phyloP scores from a whole-genome alignment of 1,140 invertebrate genomes.

The Drosophila dunni region DNA sequence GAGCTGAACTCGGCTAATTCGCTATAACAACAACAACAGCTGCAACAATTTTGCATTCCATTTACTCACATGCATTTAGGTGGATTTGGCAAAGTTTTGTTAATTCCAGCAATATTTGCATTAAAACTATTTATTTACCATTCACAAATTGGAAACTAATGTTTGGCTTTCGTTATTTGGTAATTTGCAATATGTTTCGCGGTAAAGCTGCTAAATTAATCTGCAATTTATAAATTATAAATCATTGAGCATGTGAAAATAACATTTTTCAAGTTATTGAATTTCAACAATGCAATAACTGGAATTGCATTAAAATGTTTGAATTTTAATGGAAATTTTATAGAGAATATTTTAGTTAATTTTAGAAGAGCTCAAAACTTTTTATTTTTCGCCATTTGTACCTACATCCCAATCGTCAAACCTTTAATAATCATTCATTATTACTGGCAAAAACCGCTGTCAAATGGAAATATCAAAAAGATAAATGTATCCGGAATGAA shows the following conservation, averaged over 20 bases:
- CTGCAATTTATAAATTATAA: constrained; percentile 31
- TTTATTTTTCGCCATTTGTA: no score
- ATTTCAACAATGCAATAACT: not conserved
- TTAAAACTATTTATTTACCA: constrained; percentile 33
- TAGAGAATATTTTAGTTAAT: no score
- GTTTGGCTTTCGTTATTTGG: constrained; percentile 4
- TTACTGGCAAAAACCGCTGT: constrained; percentile 1
- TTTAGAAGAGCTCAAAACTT: no score
- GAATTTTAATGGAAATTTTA: no score
- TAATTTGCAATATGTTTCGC: constrained; percentile 25
- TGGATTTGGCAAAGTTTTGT: constrained; percentile 27
- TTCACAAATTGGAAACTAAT: constrained; percentile 54
- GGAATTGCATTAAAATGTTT: not conserved
- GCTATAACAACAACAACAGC: not conserved
- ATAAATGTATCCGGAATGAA: constrained; percentile 7
- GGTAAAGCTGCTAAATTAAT: constrained; percentile 30
- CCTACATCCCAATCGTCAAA: no score
- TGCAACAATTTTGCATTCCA: constrained; percentile 4
- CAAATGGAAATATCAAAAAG: constrained; percentile 21
- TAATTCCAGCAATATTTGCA: constrained; percentile 16
- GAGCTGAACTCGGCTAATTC: constrained; percentile 26
- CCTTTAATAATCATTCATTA: not conserved
- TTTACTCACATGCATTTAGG: constrained; percentile 26
- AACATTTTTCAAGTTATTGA: not conserved
- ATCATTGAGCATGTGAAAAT: not conserved